Base-by-base conservation (phyloP, 1,140 invertebrate species). In the Apis dorsata region DNA sequence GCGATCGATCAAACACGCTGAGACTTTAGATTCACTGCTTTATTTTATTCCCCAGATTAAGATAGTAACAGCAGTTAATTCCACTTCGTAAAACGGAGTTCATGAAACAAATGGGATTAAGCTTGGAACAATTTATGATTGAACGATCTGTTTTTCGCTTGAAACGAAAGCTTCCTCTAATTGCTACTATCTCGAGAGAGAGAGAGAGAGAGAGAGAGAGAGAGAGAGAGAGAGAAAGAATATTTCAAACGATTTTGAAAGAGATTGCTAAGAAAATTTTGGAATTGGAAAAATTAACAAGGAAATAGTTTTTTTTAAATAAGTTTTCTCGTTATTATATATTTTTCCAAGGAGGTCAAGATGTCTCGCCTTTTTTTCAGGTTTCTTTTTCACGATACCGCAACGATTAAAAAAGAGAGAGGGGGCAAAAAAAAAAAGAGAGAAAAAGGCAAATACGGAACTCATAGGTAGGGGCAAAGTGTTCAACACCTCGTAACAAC, bases 401-500 rank as follows among this genome's bases (percentile, higher is more conserved):
- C 34, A 7, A 44, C 34, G 34, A 44, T 44, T 44, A 44, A 44
- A 44, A 44, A 44, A 44, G 34, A 3, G 34, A 5, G 0, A 7
- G 13, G 60, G 34, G 5, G 34, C 2, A 2, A 34, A 34, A 34
- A 34, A 34, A 34, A 34, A 34, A 34, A 34, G 34, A 34, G 34
- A 15, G 12, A 55, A 55, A 12, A 13, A 13, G 53, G 53, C 0
- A 12, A 15, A 63, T 24, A 63, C n/a, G 82, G 71, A 62, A 70
- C 49, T 60, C 49, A 51, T 65, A 68, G 82, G 60, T 65, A 69
- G 82, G 49, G 55, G 66, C 60, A 53, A 69, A 28, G 79, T 78
- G 81, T 83, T 79, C 81, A 75, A 74, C 76, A 34, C 79, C 72
- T 76, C 34, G 59, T 80, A 87, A 79, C 78, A 86, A 85, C 74